These are phyloP conservation scores for Erythrolamprus reginae DNA, from an alignment of 2,113 vertebrate genomes.

Conservation along the genomic window DNA sequence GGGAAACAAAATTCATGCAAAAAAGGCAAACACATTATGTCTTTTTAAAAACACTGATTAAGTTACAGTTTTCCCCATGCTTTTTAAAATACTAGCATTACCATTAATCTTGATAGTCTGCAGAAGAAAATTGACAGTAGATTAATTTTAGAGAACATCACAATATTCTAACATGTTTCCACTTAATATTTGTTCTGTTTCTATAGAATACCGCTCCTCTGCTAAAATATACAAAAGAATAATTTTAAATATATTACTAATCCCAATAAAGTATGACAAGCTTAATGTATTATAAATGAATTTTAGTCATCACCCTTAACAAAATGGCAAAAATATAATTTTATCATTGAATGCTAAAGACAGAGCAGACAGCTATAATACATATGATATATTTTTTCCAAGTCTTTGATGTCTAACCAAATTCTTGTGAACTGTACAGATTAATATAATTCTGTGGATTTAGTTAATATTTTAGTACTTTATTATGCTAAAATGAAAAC, in stretches of 20 bases:
- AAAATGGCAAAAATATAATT: background rate
- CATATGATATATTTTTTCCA: background rate
- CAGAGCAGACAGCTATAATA: background rate
- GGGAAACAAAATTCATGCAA: background rate
- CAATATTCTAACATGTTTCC: slow-evolving; percentile 49
- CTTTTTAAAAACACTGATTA: slow-evolving; percentile 24
- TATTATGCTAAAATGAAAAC: background rate
- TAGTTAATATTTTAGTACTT: background rate
- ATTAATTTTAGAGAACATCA: slow-evolving; percentile 31
- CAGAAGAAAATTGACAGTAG: slow-evolving; percentile 38
- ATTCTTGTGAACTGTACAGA: background rate
- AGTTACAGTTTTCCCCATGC: background rate
- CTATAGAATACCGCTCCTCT: slow-evolving; percentile 36
- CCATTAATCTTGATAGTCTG: slow-evolving; percentile 11
- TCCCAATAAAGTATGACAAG: slow-evolving; percentile 41
- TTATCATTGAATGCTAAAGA: background rate
- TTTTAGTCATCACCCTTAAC: slow-evolving; percentile 38
- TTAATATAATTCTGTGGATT: background rate
- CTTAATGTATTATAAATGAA: slow-evolving; percentile 48
- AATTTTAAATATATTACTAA: slow-evolving; percentile 47
- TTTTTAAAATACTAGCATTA: background rate
- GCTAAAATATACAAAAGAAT: slow-evolving; percentile 42
- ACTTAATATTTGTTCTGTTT: slow-evolving; percentile 35
- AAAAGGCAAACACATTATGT: background rate
- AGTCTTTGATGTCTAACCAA: background rate